These are phyloP conservation scores for Siphamia tubifer DNA, from an alignment of 2,113 vertebrate genomes.

Conservation along the genomic window DNA sequence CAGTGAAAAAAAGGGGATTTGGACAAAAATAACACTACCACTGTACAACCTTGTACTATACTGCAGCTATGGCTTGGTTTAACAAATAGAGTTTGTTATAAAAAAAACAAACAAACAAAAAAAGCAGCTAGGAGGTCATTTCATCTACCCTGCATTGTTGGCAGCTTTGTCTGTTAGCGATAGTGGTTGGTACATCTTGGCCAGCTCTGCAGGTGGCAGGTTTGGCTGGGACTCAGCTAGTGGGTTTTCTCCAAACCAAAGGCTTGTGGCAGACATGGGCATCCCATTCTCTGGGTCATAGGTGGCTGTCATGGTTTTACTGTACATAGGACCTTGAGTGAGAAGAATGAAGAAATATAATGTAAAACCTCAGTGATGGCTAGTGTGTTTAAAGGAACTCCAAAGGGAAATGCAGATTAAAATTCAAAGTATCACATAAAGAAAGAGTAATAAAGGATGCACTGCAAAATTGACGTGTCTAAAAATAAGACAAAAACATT, in stretches of 20 bases:
- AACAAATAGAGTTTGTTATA: background rate
- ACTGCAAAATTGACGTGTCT: too few species aligned
- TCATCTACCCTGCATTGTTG: slow-evolving; percentile 87
- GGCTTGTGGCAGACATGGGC: slow-evolving; percentile 85
- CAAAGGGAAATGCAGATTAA: background rate
- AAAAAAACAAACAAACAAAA: too few species aligned
- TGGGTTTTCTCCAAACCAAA: slow-evolving; percentile 91
- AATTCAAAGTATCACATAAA: too few species aligned
- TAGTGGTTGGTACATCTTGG: slow-evolving; percentile 88
- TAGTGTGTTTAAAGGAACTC: background rate
- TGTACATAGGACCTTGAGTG: slow-evolving; percentile 85
- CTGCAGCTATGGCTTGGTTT: background rate
- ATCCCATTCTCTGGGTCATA: slow-evolving; percentile 91
- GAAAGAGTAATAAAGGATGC: background rate
- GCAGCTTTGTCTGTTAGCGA: slow-evolving; percentile 89
- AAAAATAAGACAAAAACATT: too few species aligned
- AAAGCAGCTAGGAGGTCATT: background rate
- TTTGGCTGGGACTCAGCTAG: slow-evolving; percentile 80
- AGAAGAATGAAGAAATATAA: background rate
- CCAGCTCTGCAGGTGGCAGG: slow-evolving; percentile 80
- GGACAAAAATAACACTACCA: background rate
- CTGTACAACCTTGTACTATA: background rate
- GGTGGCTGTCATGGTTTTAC: slow-evolving; percentile 91
- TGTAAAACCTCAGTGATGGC: background rate
- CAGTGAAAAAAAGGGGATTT: background rate